These are phyloP conservation scores for Sesia bembeciformis DNA, from an alignment of 2,888 invertebrate species.

Conservation along the genomic window DNA sequence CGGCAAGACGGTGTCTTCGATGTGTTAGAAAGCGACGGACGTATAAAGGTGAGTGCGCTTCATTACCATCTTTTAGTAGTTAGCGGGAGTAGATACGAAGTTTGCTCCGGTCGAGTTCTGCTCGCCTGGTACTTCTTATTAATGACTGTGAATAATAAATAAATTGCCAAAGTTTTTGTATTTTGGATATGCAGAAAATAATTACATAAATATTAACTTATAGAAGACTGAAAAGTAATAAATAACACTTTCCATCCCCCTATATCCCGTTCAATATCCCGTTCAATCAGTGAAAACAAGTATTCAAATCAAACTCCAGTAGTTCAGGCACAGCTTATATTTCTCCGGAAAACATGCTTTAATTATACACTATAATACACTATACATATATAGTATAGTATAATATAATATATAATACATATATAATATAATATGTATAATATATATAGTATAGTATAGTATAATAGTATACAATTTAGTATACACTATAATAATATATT, in stretches of 20 bases:
- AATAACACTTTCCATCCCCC: background rate
- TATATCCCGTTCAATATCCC: too few species aligned
- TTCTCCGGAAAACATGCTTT: too few species aligned
- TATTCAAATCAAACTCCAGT: too few species aligned
- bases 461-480: too few species aligned
- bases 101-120: conserved; percentile 53
- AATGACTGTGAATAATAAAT: conserved; percentile 44
- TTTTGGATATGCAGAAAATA: background rate
- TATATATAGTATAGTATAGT: too few species aligned
- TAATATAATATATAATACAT: too few species aligned
- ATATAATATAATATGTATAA: too few species aligned
- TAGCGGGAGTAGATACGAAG: conserved; percentile 61
- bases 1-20: conserved; percentile 7
- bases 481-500: too few species aligned
- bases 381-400: too few species aligned
- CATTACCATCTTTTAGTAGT: conserved; percentile 70
- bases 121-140: conserved; percentile 53
- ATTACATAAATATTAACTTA: background rate
- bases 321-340: too few species aligned
- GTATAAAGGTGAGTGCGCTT: conserved; percentile 57
- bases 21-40: conserved; percentile 26
- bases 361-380: too few species aligned
- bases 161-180: background rate
- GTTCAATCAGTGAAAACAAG: too few species aligned
- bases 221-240: background rate